Evolutionary conservation across 2,888 invertebrate genomes (phyloP), one percentile per base, ranked within the genome.

Genomic region (Eristalinus sepulchralis): DNA sequence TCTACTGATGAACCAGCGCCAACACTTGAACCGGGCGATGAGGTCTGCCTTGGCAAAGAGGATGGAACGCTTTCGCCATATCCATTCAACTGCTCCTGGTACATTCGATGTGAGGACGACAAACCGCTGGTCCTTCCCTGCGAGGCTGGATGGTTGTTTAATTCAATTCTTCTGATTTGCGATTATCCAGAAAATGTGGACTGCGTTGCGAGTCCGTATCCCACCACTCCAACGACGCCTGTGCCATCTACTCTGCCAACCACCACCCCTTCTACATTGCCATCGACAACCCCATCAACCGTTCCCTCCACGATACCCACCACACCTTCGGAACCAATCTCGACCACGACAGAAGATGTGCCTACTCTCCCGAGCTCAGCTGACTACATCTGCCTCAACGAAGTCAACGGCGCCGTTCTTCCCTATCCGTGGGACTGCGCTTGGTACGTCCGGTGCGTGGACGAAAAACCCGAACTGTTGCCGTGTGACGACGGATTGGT

Each of bases 161-260:
- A 90, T 87, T 8, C 39, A 0, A 0, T 31, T 2, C 71, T 90
- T 0, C 53, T 5, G 1, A 90, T 90, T 53, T 90, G 90, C 55
- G 90, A 90, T 82, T 90, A 90, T 36, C 90, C 90, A 0, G 90
- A 90, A 1, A 87, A 88, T 0, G 89, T 89, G 0, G n/a, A 90
- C 0, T 91, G 91, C n/a, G 13, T 39, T 6, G 64, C 59, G 5
- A 34, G 90, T 90, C 57, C 88, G 87, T n/a, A 85, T 20, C 31
- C 88, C 1, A 34, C 89, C 20, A 57, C 83, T 6, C 2, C 76
- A 36, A 79, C 86, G n/a, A 67, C 53, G 20, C 13, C 17, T 2
- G 3, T 62, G n/a, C 62, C 36, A 4, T 11, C 68, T 24, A 72
- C 70, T 10, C 13, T 62, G 31, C 31, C 76, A 68, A 88, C 36